Percentiles rank a stretch among this genome's conserved stretches.
Evolutionary conservation across 2,797 vertebrate genomes (phyloP).

Genomic region (Falco cherrug): DNA sequence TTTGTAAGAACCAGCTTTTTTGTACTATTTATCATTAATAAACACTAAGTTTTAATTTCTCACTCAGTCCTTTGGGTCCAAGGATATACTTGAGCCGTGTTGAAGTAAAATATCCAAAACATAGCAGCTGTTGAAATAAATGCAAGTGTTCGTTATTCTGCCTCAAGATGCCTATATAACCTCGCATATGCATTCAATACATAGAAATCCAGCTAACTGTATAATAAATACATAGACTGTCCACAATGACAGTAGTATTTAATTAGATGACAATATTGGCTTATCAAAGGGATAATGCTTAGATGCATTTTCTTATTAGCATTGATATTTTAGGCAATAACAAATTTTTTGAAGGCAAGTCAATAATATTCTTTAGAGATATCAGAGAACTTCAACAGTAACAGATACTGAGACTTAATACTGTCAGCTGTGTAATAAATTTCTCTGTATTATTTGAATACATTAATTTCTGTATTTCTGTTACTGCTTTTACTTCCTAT

Average conservation of each 20-base stretch:
- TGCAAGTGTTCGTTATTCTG: neutral
- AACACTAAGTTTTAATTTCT: neutral
- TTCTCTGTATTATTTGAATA: neutral
- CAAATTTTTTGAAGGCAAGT: neutral
- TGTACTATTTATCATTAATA: neutral
- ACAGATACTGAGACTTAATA: neutral
- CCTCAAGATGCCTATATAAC: neutral
- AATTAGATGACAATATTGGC: neutral
- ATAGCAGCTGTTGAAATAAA: neutral
- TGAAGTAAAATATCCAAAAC: neutral
- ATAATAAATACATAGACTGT: neutral
- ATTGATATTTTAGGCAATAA: neutral
- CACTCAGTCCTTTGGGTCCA: neutral
- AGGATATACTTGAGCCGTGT: neutral
- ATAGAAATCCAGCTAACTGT: neutral
- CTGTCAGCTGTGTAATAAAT: neutral
- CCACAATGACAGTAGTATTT: neutral
- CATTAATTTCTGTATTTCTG: neutral
- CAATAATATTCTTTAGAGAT: neutral
- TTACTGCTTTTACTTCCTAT: neutral
- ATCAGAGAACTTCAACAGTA: neutral
- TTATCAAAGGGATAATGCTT: neutral
- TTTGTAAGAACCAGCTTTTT: neutral
- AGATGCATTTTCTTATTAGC: neutral
- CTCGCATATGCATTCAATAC: neutral